phyloP scores from a whole-genome alignment of 2,888 invertebrate species.

The Mellilla xanthometata region DNA sequence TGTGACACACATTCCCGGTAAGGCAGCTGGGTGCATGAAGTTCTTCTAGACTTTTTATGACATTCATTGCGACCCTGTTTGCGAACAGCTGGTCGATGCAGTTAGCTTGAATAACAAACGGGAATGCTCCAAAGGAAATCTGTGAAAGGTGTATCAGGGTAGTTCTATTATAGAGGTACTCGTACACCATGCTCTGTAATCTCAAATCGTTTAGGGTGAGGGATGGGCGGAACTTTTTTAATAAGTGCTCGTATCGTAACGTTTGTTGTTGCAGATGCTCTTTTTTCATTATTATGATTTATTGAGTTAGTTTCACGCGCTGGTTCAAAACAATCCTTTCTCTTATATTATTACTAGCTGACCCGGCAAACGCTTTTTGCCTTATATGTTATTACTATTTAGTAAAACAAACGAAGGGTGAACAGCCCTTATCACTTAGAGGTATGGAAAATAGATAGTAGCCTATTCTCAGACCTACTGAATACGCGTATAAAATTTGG shows the following conservation, averaged over 20 bases:
- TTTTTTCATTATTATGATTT: constrained; percentile 1
- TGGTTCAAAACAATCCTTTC: too few species aligned
- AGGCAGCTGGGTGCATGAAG: constrained; percentile 11
- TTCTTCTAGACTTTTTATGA: constrained; percentile 14
- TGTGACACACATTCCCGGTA: constrained; percentile 25
- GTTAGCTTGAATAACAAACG: constrained; percentile 31
- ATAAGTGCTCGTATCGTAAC: constrained; percentile 33
- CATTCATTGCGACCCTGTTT: constrained; percentile 34
- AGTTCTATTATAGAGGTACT: too few species aligned
- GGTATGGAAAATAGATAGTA: too few species aligned
- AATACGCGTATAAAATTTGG: too few species aligned
- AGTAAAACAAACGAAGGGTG: too few species aligned
- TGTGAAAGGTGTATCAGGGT: constrained; percentile 37
- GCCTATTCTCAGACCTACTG: too few species aligned
- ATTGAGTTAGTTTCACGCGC: not conserved
- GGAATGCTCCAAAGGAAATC: constrained; percentile 20
- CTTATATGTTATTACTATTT: not conserved
- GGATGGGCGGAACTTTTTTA: constrained; percentile 39
- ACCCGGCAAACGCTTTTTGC: too few species aligned
- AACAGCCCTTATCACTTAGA: too few species aligned
- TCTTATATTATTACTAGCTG: too few species aligned
- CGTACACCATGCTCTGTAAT: not conserved
- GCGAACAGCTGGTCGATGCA: constrained; percentile 43
- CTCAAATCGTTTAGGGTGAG: constrained; percentile 36
- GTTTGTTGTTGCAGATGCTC: constrained; percentile 22